phyloP scores from a whole-genome alignment of 2,888 invertebrate species.

The Lepeophtheirus nordmannii region DNA sequence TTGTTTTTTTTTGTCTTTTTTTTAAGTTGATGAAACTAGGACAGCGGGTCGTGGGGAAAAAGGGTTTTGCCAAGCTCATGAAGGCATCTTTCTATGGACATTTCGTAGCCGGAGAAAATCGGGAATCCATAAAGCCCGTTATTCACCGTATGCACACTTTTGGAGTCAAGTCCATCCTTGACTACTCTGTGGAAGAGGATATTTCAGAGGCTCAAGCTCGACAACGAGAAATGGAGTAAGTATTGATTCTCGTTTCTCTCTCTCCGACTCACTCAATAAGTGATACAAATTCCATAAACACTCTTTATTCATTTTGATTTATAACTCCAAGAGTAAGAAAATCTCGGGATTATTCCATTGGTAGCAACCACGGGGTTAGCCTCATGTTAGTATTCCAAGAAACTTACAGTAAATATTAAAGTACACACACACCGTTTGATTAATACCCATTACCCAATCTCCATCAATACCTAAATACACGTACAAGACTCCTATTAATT shows the following conservation, averaged over 20 bases:
- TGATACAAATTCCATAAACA: too few species aligned
- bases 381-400: not conserved
- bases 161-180: constrained; percentile 95
- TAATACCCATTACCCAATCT: too few species aligned
- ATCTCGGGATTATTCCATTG: not conserved
- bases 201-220: constrained; percentile 80
- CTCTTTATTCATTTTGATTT: too few species aligned
- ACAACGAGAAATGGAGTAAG: constrained; percentile 81
- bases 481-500: too few species aligned
- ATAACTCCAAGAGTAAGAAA: too few species aligned
- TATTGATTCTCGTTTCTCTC: constrained; percentile 28
- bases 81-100: constrained; percentile 94
- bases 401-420: too few species aligned
- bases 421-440: too few species aligned
- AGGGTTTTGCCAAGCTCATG: constrained; percentile 67
- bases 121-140: constrained; percentile 65
- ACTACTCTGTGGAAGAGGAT: constrained; percentile 97
- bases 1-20: too few species aligned
- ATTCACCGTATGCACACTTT: constrained; percentile 72
- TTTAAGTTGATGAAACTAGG: constrained; percentile 71
- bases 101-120: constrained; percentile 94
- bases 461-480: too few species aligned
- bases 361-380: not conserved
- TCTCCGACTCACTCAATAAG: not conserved
- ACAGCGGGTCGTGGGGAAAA: constrained; percentile 58